Evolutionary conservation across 2,797 vertebrate genomes (phyloP).

Genomic region (Muscicapa comitata): DNA sequence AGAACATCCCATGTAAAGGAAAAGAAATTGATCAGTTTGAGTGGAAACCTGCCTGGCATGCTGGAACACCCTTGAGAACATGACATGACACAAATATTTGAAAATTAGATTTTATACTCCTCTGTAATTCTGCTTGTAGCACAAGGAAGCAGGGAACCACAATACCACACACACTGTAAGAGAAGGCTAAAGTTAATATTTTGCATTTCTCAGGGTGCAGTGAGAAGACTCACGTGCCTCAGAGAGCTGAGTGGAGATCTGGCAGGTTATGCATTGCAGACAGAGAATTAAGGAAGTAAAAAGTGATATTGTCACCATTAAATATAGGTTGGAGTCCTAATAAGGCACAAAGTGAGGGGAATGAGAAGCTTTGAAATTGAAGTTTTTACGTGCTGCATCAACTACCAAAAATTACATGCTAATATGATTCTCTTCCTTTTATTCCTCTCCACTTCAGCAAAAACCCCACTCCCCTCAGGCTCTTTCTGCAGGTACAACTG

Average conservation of each 20-base stretch:
- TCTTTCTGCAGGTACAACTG: neutral
- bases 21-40: neutral
- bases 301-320: neutral
- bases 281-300: neutral
- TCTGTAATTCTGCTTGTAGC: neutral
- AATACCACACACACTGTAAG: neutral
- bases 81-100: neutral
- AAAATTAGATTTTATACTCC: neutral
- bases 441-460: neutral
- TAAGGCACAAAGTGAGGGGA: conserved; percentile 3
- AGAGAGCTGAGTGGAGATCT: neutral
- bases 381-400: neutral
- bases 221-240: neutral
- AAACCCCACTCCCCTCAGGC: neutral
- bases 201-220: neutral
- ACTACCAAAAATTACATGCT: neutral
- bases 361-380: conserved; percentile 21
- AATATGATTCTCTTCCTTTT: neutral
- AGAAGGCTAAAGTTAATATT: neutral
- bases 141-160: neutral
- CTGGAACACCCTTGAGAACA: neutral
- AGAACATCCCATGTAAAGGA: neutral
- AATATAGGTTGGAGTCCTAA: neutral
- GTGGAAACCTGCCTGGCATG: neutral
- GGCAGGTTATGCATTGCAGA: neutral